A percentile compares a stretch with the other conserved stretches of the same genome.
These are phyloP conservation scores for Crypturellus undulatus DNA, from an alignment of 2,113 vertebrate genomes.

Conservation along the genomic window DNA sequence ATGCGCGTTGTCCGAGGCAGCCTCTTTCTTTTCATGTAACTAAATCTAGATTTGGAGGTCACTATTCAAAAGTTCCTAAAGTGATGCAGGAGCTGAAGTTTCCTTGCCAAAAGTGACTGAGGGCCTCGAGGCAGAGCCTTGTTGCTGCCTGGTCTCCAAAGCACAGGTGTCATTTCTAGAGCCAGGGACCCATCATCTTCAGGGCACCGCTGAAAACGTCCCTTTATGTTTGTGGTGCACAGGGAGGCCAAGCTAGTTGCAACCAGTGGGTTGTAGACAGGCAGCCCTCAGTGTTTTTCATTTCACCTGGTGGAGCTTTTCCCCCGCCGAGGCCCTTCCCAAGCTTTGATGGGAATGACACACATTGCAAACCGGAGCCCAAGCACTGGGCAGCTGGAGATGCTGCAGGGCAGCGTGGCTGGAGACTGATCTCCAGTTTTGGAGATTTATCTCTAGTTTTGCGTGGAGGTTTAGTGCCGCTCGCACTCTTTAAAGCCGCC, in stretches of 20 bases:
- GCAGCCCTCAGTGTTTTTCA: background rate
- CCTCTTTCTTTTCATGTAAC: background rate
- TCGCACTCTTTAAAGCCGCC: background rate
- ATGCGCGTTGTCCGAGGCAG: rapidly evolving
- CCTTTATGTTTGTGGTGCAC: rapidly evolving
- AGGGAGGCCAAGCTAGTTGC: background rate
- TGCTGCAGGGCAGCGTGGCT: rapidly evolving
- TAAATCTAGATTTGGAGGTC: background rate
- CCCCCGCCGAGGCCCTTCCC: background rate
- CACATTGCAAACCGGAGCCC: background rate
- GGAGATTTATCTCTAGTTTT: background rate
- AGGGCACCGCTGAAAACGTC: rapidly evolving
- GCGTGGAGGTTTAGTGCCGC: background rate
- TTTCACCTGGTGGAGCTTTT: background rate
- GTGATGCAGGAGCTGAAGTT: background rate
- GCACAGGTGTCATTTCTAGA: background rate
- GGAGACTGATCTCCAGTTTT: background rate
- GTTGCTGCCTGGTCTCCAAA: background rate
- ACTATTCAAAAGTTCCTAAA: background rate
- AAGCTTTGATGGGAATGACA: background rate
- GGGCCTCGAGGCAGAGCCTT: background rate
- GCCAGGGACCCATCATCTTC: background rate
- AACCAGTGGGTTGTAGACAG: background rate
- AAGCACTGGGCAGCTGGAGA: rapidly evolving
- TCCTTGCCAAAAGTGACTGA: background rate